phyloP scores from a whole-genome alignment of 1,140 invertebrate genomes.

The Caenorhabditis remanei region DNA sequence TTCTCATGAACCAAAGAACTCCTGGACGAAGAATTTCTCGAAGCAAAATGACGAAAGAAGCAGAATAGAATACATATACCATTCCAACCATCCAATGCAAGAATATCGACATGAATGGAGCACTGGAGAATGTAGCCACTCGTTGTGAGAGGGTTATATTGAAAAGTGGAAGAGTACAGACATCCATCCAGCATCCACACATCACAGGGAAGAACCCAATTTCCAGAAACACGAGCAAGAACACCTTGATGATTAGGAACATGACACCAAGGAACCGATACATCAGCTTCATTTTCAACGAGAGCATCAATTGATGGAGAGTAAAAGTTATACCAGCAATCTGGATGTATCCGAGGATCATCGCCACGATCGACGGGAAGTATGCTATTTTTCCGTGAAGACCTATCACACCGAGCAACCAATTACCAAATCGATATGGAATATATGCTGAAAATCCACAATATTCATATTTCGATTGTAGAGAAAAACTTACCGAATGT shows the following conservation, averaged over 20 bases:
- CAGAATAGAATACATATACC: slow-evolving; percentile 98
- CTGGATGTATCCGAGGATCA: slow-evolving; percentile 87
- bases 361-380: slow-evolving; percentile 84
- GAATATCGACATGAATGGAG: slow-evolving; percentile 95
- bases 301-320: slow-evolving; percentile 83
- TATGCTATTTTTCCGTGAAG: slow-evolving; percentile 70
- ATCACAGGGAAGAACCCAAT: slow-evolving; percentile 95
- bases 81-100: slow-evolving; percentile 82
- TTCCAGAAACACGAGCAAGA: slow-evolving; percentile 90
- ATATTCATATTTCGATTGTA: slow-evolving; percentile 22
- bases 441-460: slow-evolving; percentile 87
- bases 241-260: slow-evolving; percentile 95
- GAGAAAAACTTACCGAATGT: slow-evolving; percentile 81
- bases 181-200: slow-evolving; percentile 98
- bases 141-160: slow-evolving; percentile 80
- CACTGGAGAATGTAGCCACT: slow-evolving; percentile 87
- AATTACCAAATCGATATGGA: slow-evolving; percentile 93
- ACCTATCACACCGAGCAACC: slow-evolving; percentile 82
- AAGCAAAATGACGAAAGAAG: slow-evolving; percentile 92
- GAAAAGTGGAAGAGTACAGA: slow-evolving; percentile 86
- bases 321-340: slow-evolving; percentile 88
- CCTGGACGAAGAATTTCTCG: slow-evolving; percentile 91
- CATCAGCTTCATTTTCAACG: slow-evolving; percentile 85
- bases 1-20: slow-evolving; percentile 82
- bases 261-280: slow-evolving; percentile 90